phyloP scores from a whole-genome alignment of 2,797 vertebrate species.

The Ctenopoma kingsleyae region DNA sequence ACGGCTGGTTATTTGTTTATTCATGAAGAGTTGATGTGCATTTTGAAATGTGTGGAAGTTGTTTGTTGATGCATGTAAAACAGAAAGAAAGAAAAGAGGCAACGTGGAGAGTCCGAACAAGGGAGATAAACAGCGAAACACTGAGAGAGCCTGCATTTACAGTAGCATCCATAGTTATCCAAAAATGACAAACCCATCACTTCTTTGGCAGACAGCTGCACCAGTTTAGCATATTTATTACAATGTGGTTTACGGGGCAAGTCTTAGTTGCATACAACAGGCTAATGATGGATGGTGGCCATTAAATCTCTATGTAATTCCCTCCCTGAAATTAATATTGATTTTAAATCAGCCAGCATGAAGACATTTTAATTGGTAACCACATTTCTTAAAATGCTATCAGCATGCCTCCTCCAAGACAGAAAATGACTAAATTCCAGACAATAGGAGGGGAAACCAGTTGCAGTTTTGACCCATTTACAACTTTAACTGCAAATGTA shows the following conservation, averaged over 20 bases:
- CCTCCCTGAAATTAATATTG: constrained; percentile 62
- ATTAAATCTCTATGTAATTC: constrained; percentile 60
- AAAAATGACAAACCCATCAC: constrained; percentile 58
- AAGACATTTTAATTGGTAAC: constrained; percentile 54
- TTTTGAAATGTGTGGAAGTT: constrained; percentile 20
- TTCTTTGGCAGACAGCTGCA: constrained; percentile 51
- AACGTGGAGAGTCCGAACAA: constrained; percentile 14
- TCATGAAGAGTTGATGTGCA: constrained; percentile 37
- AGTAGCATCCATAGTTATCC: constrained; percentile 32
- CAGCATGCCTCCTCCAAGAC: background rate
- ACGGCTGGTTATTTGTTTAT: constrained; percentile 44
- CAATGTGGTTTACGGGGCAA: constrained; percentile 49
- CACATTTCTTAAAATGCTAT: constrained; percentile 33
- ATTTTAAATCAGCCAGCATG: constrained; percentile 59
- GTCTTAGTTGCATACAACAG: constrained; percentile 52
- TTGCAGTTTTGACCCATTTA: constrained; percentile 4
- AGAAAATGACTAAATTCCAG: constrained; percentile 7
- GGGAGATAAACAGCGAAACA: constrained; percentile 33
- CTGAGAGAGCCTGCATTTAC: constrained; percentile 7
- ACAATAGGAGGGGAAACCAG: background rate
- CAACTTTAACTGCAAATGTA: constrained; percentile 13
- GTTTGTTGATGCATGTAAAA: constrained; percentile 40
- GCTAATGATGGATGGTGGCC: constrained; percentile 61
- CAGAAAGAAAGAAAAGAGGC: constrained; percentile 4
- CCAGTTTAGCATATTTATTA: constrained; percentile 70